phyloP scores from a whole-genome alignment of 2,797 vertebrate species.

The Urosaurus nigricauda region DNA sequence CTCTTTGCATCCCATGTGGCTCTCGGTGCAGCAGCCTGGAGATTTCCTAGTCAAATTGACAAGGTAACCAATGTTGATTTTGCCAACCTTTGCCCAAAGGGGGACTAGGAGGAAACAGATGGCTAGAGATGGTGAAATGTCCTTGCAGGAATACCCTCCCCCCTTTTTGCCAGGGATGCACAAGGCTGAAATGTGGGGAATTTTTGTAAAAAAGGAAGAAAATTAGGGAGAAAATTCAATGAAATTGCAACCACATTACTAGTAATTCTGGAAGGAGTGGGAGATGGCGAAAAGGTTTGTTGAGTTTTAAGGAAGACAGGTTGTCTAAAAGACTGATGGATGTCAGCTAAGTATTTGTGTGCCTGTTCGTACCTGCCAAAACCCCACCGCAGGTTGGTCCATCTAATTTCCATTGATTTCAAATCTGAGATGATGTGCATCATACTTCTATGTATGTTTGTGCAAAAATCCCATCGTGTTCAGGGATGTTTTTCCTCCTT shows the following conservation, averaged over 20 bases:
- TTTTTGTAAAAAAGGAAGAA: no score
- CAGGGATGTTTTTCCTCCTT: rapidly evolving
- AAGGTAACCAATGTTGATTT: neutral
- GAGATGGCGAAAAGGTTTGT: neutral
- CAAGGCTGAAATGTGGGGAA: neutral
- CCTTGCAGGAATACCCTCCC: no score
- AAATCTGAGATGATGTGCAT: neutral
- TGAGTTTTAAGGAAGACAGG: neutral
- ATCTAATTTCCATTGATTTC: neutral
- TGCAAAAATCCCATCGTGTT: neutral
- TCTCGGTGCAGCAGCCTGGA: neutral
- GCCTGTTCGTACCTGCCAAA: no score
- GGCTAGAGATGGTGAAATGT: neutral
- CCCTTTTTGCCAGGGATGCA: neutral
- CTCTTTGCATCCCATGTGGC: constrained; percentile 1
- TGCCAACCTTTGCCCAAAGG: neutral
- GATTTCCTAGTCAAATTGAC: neutral
- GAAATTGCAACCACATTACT: neutral
- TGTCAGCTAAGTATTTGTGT: neutral
- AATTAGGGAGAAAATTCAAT: neutral
- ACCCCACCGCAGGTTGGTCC: neutral
- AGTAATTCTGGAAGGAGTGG: neutral
- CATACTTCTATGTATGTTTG: no score
- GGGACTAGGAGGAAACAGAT: neutral
- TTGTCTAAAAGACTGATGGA: neutral